Evolutionary conservation across 2,888 invertebrate species (phyloP).

Genomic region (Perdita meconis): DNA sequence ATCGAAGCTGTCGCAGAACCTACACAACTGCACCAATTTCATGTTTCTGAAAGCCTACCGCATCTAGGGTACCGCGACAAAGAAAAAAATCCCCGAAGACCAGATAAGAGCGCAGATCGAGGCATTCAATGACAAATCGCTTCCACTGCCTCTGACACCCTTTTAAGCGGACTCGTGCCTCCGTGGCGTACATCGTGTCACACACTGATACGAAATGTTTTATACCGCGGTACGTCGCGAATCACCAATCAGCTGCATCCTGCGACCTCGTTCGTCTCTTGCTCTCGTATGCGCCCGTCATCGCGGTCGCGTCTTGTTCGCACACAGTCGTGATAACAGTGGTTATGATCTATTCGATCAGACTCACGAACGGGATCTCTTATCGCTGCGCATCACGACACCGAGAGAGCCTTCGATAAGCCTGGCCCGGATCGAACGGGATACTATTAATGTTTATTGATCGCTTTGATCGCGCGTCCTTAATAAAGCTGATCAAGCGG

Average conservation of each 20-base stretch:
- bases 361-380: neutral
- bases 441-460: constrained; percentile 15
- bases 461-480: constrained; percentile 4
- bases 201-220: constrained; percentile 31
- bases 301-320: constrained; percentile 14
- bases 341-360: constrained; percentile 22
- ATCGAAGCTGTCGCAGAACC: too few species aligned
- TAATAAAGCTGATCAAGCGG: constrained; percentile 25
- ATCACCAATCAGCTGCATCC: constrained; percentile 76
- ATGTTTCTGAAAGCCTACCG: too few species aligned
- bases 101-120: too few species aligned
- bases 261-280: constrained; percentile 71
- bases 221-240: constrained; percentile 39
- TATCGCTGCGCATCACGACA: neutral
- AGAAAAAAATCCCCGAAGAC: too few species aligned
- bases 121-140: too few species aligned
- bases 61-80: too few species aligned
- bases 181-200: neutral
- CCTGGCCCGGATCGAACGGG: constrained; percentile 3
- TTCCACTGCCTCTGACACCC: too few species aligned
- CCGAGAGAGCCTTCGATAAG: neutral
- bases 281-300: constrained; percentile 18
- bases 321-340: constrained; percentile 30
- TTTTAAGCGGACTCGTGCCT: neutral
- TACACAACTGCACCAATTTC: too few species aligned